Conservation (phyloP, 1,140 invertebrate species). For the Notospermus geniculatus region DNA sequence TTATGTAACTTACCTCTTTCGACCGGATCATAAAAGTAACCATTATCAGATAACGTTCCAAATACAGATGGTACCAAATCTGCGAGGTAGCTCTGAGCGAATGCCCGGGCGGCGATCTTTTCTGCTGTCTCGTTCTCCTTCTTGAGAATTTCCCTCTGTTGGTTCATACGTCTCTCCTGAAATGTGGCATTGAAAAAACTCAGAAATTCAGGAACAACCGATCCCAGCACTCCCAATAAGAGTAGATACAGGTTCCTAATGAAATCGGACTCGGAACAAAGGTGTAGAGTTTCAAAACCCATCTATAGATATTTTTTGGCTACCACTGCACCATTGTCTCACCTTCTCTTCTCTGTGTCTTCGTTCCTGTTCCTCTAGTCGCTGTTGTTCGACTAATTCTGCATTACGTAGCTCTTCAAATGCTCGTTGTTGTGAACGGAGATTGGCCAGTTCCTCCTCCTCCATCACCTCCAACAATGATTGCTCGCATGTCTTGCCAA, state of each 20-base stretch:
- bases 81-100: conserved; percentile 79
- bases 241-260: background rate
- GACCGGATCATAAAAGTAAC: conserved; percentile 71
- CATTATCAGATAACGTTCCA: conserved; percentile 73
- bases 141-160: conserved; percentile 62
- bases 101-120: conserved; percentile 74
- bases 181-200: conserved; percentile 69
- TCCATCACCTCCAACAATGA: conserved; percentile 72
- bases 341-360: conserved; percentile 63
- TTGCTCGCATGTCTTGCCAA: conserved; percentile 84
- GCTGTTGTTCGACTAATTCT: conserved; percentile 73
- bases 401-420: conserved; percentile 71
- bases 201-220: background rate
- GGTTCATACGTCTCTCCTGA: conserved; percentile 55
- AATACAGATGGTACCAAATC: conserved; percentile 80
- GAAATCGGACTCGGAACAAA: background rate
- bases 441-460: conserved; percentile 63
- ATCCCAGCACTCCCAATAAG: background rate
- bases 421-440: conserved; percentile 74
- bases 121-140: conserved; percentile 71
- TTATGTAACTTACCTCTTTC: conserved; percentile 62
- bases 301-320: too few relatives aligned
- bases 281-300: too few relatives aligned
- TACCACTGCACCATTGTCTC: background rate
- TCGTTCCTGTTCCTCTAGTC: conserved; percentile 71